These are phyloP conservation scores for Graphium colonna DNA, from an alignment of 2,888 invertebrate genomes.

Conservation along the genomic window DNA sequence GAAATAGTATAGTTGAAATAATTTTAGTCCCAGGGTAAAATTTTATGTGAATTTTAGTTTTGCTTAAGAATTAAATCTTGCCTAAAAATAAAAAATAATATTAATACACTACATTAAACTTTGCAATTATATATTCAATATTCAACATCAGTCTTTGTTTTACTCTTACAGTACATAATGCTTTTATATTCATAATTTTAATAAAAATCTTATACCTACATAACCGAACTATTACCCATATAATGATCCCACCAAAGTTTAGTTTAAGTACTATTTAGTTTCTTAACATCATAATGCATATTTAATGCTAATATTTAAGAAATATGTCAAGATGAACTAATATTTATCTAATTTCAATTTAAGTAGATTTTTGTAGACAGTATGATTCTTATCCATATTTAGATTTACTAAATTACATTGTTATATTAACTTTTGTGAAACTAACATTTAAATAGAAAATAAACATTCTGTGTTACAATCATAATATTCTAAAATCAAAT, in stretches of 20 bases:
- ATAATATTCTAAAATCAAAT: conserved; percentile 9
- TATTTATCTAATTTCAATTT: conserved; percentile 14
- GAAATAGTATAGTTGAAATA: neutral
- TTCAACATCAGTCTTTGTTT: conserved; percentile 3
- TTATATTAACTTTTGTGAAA: conserved; percentile 14
- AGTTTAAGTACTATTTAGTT: conserved; percentile 64
- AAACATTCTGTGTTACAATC: conserved; percentile 9
- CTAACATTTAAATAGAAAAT: conserved; percentile 19
- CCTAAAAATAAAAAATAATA: conserved; percentile 2
- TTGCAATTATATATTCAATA: neutral
- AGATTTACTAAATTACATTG: conserved; percentile 20
- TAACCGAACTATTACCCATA: conserved; percentile 53
- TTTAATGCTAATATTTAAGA: conserved; percentile 31
- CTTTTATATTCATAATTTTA: conserved; percentile 5
- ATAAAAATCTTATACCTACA: conserved; percentile 22
- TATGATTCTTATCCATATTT: conserved; percentile 16
- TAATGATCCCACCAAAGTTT: conserved; percentile 78
- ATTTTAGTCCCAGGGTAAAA: neutral
- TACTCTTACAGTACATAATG: conserved; percentile 1
- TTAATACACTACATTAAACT: neutral
- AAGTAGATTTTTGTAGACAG: conserved; percentile 3
- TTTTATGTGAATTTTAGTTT: neutral
- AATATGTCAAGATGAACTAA: conserved; percentile 9
- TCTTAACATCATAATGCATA: conserved; percentile 49
- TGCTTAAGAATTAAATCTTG: conserved; percentile 16